phyloP scores from a whole-genome alignment of 2,888 invertebrate species.

The Caenorhabditis sulstoni region DNA sequence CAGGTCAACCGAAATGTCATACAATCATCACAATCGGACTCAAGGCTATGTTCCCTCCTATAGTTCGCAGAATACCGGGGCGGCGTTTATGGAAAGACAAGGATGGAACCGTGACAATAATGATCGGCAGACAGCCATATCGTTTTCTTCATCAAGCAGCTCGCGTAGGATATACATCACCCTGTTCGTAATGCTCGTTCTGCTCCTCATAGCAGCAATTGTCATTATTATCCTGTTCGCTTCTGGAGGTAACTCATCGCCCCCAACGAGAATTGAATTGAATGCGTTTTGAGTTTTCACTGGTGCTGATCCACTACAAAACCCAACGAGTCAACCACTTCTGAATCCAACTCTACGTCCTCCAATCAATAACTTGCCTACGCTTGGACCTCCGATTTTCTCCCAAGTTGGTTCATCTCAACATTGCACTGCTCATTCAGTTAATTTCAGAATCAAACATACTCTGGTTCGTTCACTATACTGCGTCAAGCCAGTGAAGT shows the following conservation, averaged over 20 bases:
- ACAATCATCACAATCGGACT: constrained; percentile 55
- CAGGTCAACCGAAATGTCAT: constrained; percentile 40
- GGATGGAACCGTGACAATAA: constrained; percentile 58
- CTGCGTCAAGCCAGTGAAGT: constrained; percentile 58
- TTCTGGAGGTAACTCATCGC: constrained; percentile 66
- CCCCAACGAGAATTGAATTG: no score
- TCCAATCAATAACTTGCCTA: constrained; percentile 34
- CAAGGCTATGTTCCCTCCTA: constrained; percentile 61
- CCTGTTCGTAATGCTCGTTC: constrained; percentile 49
- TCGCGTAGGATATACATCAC: constrained; percentile 59
- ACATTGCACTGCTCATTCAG: background rate
- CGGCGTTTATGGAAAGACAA: constrained; percentile 61
- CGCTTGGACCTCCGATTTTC: constrained; percentile 46
- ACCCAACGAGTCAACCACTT: constrained; percentile 35
- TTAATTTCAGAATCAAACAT: constrained; percentile 49
- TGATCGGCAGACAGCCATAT: constrained; percentile 41
- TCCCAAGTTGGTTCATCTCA: constrained; percentile 14
- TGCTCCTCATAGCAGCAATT: constrained; percentile 68
- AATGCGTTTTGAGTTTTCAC: no score
- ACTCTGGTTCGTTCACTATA: constrained; percentile 54
- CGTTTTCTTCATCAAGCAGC: constrained; percentile 49
- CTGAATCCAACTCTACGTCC: constrained; percentile 48
- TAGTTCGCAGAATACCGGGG: constrained; percentile 59
- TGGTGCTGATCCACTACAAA: constrained; percentile 30
- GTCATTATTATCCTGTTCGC: constrained; percentile 70